Conservation (phyloP, 2,888 invertebrate genomes). For the Zygogramma bicolorata region DNA sequence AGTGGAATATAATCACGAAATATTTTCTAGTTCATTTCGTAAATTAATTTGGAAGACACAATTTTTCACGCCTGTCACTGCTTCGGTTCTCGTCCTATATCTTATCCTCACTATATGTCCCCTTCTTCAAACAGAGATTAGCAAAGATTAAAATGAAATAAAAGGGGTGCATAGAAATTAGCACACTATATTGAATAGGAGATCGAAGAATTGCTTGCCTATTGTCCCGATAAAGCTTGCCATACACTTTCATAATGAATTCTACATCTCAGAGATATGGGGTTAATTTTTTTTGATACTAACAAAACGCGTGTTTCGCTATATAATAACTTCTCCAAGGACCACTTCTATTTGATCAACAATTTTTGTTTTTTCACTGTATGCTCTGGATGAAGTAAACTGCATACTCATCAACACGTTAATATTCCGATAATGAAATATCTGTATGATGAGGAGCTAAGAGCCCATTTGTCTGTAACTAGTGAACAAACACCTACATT, state of each 20-base stretch:
- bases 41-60: not conserved
- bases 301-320: too few relatives aligned
- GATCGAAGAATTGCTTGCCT: constrained; percentile 43
- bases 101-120: constrained; percentile 23
- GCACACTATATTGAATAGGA: constrained; percentile 44
- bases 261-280: too few relatives aligned
- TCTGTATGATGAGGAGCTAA: too few relatives aligned
- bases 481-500: too few relatives aligned
- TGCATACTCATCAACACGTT: too few relatives aligned
- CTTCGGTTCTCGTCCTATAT: not conserved
- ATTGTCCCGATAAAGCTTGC: constrained; percentile 29
- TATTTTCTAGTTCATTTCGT: constrained; percentile 4
- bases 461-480: too few relatives aligned
- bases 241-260: constrained; percentile 29
- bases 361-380: too few relatives aligned
- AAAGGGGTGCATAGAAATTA: constrained; percentile 56
- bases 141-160: constrained; percentile 54
- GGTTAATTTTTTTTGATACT: too few relatives aligned
- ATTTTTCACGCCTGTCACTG: constrained; percentile 6
- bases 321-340: too few relatives aligned
- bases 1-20: not conserved
- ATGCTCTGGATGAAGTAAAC: too few relatives aligned
- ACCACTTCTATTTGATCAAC: too few relatives aligned
- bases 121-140: constrained; percentile 53
- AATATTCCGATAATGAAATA: too few relatives aligned